These are phyloP conservation scores for Fringilla coelebs DNA, from an alignment of 2,797 vertebrate genomes.

Conservation along the genomic window DNA sequence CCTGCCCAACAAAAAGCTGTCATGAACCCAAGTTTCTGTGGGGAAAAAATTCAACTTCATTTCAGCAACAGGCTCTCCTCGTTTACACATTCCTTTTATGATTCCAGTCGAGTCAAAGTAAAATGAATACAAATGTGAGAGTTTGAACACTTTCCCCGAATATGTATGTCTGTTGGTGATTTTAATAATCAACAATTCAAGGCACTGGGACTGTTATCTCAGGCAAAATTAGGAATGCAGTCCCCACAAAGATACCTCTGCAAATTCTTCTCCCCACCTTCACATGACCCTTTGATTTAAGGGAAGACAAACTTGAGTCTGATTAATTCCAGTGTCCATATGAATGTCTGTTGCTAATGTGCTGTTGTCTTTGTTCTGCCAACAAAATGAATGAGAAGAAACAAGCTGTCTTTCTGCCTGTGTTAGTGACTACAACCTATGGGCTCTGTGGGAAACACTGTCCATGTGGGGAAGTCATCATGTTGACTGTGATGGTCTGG, in stretches of 20 bases:
- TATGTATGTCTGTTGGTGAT: conserved; percentile 54
- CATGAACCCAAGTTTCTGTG: conserved; percentile 77
- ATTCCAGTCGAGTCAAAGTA: conserved; percentile 64
- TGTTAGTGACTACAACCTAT: neutral
- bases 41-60: conserved; percentile 70
- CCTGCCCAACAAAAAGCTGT: conserved; percentile 81
- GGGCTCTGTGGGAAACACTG: neutral
- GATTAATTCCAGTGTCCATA: conserved; percentile 29
- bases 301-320: conserved; percentile 22
- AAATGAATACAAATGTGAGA: conserved; percentile 70
- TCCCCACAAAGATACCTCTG: neutral
- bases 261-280: conserved; percentile 14
- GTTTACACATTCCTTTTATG: conserved; percentile 70
- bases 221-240: neutral
- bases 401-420: neutral
- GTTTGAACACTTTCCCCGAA: conserved; percentile 52
- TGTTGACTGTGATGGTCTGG: neutral
- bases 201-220: neutral
- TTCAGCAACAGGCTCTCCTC: conserved; percentile 77
- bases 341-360: neutral
- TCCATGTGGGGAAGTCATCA: neutral
- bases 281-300: neutral
- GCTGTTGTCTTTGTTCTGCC: neutral
- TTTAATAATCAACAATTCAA: conserved; percentile 37
- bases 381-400: neutral